Evolutionary conservation across 1,140 invertebrate species (phyloP).

Genomic region (Colletes latitarsis): DNA sequence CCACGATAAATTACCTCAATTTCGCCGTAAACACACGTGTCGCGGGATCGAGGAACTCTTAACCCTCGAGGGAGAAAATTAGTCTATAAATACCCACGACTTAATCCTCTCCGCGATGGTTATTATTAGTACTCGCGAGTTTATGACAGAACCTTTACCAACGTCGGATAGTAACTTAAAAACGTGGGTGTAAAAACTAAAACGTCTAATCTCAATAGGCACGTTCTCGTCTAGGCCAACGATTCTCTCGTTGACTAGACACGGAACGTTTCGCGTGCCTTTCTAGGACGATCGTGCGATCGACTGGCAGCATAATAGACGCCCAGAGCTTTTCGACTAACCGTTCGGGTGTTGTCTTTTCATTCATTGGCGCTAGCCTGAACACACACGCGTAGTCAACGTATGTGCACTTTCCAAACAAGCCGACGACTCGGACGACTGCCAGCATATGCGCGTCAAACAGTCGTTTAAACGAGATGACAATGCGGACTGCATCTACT

Average conservation of each 20-base stretch:
- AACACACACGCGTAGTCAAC: constrained; percentile 14
- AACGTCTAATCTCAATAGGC: not conserved
- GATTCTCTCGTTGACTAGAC: too few species aligned
- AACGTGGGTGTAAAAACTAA: not conserved
- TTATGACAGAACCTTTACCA: not conserved
- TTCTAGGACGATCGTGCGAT: not conserved
- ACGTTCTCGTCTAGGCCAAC: not conserved
- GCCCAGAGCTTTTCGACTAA: constrained; percentile 11
- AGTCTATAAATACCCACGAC: constrained; percentile 17
- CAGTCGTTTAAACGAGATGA: constrained; percentile 64
- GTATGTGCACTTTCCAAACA: constrained; percentile 43
- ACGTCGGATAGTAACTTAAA: not conserved
- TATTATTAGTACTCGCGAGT: not conserved
- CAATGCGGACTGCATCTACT: constrained; percentile 48
- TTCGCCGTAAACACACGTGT: constrained; percentile 21
- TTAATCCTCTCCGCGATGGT: not conserved
- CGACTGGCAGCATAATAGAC: not conserved
- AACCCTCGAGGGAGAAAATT: constrained; percentile 2
- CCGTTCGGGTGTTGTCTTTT: constrained; percentile 21
- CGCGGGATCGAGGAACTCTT: not conserved
- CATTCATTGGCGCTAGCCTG: constrained; percentile 38
- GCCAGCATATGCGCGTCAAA: constrained; percentile 16
- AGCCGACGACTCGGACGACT: not conserved
- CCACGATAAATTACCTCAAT: constrained; percentile 44
- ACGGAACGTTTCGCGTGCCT: not conserved